phyloP scores from a whole-genome alignment of 2,888 invertebrate species.

The Diloba caeruleocephala region DNA sequence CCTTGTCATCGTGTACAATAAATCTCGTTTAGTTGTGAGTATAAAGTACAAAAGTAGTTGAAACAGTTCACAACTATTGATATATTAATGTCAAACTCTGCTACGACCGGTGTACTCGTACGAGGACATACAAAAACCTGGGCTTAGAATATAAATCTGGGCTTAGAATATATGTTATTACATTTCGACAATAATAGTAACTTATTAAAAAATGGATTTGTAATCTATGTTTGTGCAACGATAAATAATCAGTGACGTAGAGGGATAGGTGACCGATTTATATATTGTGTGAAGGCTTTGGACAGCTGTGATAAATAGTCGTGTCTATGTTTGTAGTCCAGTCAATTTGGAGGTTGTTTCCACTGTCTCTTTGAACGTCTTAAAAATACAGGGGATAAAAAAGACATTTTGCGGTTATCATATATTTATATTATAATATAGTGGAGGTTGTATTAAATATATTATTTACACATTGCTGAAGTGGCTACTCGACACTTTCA shows the following conservation, averaged over 20 bases:
- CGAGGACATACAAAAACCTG: constrained; percentile 12
- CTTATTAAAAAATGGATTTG: constrained; percentile 22
- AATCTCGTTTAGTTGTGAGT: constrained; percentile 76
- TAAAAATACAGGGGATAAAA: constrained; percentile 47
- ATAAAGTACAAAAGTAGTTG: constrained; percentile 82
- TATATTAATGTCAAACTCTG: constrained; percentile 35
- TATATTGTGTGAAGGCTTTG: constrained; percentile 53
- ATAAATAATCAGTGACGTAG: constrained; percentile 34
- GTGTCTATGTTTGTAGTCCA: constrained; percentile 55
- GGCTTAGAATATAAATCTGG: constrained; percentile 2
- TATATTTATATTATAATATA: constrained; percentile 46
- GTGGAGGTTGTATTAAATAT: constrained; percentile 48
- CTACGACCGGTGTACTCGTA: constrained; percentile 14
- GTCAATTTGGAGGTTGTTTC: constrained; percentile 26
- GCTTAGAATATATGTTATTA: background rate
- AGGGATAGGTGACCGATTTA: constrained; percentile 45
- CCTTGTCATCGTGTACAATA: constrained; percentile 65
- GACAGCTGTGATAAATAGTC: constrained; percentile 68
- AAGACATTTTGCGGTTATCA: constrained; percentile 50
- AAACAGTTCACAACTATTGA: constrained; percentile 61
- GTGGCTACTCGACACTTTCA: constrained; percentile 8
- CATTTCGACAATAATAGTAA: constrained; percentile 25
- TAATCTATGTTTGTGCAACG: constrained; percentile 28
- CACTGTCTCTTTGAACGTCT: constrained; percentile 27
- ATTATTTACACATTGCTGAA: constrained; percentile 36